phyloP scores from a whole-genome alignment of 2,888 invertebrate species.

The Archaeoteleia sp. region DNA sequence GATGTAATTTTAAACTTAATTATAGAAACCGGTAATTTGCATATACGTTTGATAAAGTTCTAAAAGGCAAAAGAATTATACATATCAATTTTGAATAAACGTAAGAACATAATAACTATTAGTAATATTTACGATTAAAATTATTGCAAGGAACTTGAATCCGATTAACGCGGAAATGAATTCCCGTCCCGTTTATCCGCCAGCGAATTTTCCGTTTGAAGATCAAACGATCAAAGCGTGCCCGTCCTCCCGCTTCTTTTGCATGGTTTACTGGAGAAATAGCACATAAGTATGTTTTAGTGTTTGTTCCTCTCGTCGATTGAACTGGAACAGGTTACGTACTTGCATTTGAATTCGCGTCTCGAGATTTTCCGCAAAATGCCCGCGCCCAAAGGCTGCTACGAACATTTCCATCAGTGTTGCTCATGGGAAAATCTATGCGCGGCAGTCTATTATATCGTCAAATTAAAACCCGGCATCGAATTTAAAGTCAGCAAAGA shows the following conservation, averaged over 20 bases:
- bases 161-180: constrained; percentile 21
- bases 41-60: no score
- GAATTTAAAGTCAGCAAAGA: constrained; percentile 3
- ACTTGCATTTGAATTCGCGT: constrained; percentile 17
- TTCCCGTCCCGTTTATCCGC: constrained; percentile 5
- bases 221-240: constrained; percentile 56
- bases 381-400: constrained; percentile 8
- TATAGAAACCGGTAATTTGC: no score
- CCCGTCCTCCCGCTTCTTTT: constrained; percentile 46
- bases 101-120: constrained; percentile 2
- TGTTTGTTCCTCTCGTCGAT: constrained; percentile 19
- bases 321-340: constrained; percentile 20
- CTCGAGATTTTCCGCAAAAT: constrained; percentile 12
- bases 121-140: constrained; percentile 1
- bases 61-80: no score
- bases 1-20: no score
- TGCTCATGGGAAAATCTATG: constrained; percentile 12
- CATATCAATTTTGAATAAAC: background rate
- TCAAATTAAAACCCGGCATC: background rate
- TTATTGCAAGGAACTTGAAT: constrained; percentile 6
- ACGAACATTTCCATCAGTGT: constrained; percentile 4
- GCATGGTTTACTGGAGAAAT: constrained; percentile 52
- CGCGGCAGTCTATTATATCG: constrained; percentile 4
- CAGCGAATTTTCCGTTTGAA: constrained; percentile 46
- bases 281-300: constrained; percentile 30